Base-by-base conservation (phyloP, 1,140 invertebrate species). In the Bombus pascuorum region DNA sequence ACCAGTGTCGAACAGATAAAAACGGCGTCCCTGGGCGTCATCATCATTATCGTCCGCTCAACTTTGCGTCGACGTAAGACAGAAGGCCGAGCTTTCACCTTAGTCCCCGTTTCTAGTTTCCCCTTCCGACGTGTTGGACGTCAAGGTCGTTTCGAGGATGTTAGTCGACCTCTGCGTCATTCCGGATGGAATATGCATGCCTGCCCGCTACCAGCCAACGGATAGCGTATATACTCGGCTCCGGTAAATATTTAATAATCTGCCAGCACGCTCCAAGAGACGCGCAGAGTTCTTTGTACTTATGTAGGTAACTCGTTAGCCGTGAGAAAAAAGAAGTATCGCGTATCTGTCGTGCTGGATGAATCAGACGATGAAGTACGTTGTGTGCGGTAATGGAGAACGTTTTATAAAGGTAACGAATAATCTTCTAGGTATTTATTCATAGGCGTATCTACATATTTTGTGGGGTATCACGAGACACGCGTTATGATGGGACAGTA, bases 1-100 rank as follows among this genome's bases (percentile, higher is more conserved):
- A 62, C 59, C 59, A n/a, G 59, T 10, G 3, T 59, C 57, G 57
- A n/a, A n/a, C 10, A n/a, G 59, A 62, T 62, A 62, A 62, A 62
- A 62, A 62, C 59, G 10, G 59, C 28, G 59, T n/a, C 59, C 28
- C 59, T 62, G 77, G 83, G 47, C 81, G 66, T 88, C 73, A 62
- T 34, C 65, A 44, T 87, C 85, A 76, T 87, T 71, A 78, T 65
- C 65, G 80, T 89, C 13, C 68, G 84, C 66, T 74, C 82, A 87
- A 89, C 77, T 89, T 86, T 68, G 77, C 86, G 37, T 53, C 80
- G 74, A 81, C 84, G 84, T 85, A 81, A 85, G 77, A 85, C 39
- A 86, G 87, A 90, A 90, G 87, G 81, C 84, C 85, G 87, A 87
- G 89, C 89, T 90, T 90, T 90, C 89, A 90, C 89, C 89, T 90